Percentiles rank a stretch among this genome's conserved stretches.
Evolutionary conservation across 2,888 invertebrate genomes (phyloP).

Genomic region (Artemia sinica): DNA sequence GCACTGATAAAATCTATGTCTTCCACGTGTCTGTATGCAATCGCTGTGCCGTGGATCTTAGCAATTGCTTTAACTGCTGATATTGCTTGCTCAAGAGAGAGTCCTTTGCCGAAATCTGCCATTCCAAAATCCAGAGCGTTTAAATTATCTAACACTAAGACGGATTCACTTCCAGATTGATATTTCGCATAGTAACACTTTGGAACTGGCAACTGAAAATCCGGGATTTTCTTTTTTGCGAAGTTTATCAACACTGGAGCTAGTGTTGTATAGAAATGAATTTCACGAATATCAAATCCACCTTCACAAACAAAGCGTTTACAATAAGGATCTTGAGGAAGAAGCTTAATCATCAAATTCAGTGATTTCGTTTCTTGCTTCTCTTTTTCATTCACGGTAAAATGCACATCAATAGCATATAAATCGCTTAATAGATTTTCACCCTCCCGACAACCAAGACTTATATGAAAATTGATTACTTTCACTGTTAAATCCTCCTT

Average conservation of each 20-base stretch:
- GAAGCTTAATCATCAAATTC: slow-evolving; percentile 49
- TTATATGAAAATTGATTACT: slow-evolving; percentile 17
- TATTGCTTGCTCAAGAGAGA: slow-evolving; percentile 45
- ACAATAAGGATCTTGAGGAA: slow-evolving; percentile 60
- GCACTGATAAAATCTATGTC: slow-evolving; percentile 32
- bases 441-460: slow-evolving; percentile 30
- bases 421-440: slow-evolving; percentile 60
- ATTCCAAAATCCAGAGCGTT: slow-evolving; percentile 43
- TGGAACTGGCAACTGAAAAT: slow-evolving; percentile 44
- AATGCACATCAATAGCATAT: slow-evolving; percentile 52
- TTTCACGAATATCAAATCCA: slow-evolving; percentile 62
- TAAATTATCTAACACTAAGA: slow-evolving; percentile 55
- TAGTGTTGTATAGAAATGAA: slow-evolving; percentile 61
- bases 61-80: slow-evolving; percentile 54
- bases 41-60: slow-evolving; percentile 50
- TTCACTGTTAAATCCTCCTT: slow-evolving; percentile 5
- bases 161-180: slow-evolving; percentile 41
- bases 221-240: slow-evolving; percentile 35
- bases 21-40: slow-evolving; percentile 36
- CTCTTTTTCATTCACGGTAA: slow-evolving; percentile 28
- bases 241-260: slow-evolving; percentile 50
- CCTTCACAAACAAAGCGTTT: slow-evolving; percentile 62
- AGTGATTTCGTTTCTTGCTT: slow-evolving; percentile 28
- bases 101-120: slow-evolving; percentile 49
- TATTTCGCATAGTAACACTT: slow-evolving; percentile 49